Evolutionary conservation across 2,113 vertebrate species (phyloP).

Genomic region (Canis aureus): DNA sequence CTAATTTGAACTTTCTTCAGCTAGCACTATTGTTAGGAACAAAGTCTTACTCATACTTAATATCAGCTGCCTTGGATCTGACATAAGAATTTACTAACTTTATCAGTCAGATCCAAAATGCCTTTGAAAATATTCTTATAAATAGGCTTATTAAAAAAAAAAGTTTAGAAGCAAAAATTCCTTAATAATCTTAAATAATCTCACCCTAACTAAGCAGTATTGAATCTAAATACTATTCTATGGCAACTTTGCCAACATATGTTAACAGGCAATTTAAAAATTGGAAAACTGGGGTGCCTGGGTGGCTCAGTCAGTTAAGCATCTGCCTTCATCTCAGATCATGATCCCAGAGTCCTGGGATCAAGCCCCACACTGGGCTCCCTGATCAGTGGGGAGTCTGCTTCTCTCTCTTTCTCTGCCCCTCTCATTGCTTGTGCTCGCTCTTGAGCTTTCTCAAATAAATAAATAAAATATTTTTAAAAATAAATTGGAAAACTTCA

Average conservation of each 20-base stretch:
- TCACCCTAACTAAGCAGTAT: neutral
- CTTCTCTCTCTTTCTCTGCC: too few species aligned
- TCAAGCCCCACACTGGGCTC: too few species aligned
- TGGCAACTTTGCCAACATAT: neutral
- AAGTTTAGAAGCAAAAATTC: conserved; percentile 8
- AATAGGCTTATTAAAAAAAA: neutral
- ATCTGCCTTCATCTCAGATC: too few species aligned
- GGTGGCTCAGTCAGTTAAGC: too few species aligned
- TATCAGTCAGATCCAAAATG: conserved; percentile 16
- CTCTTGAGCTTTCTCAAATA: too few species aligned
- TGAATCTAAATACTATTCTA: conserved; percentile 14
- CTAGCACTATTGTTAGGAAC: neutral
- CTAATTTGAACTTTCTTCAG: conserved; percentile 8
- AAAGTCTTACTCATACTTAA: neutral
- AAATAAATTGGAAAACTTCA: neutral
- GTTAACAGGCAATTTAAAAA: conserved; percentile 1
- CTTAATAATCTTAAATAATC: conserved; percentile 19
- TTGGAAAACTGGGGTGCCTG: neutral
- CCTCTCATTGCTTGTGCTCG: too few species aligned
- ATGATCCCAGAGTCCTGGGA: too few species aligned
- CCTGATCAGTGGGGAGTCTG: too few species aligned
- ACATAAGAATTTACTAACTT: conserved; percentile 26
- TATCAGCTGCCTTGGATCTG: neutral
- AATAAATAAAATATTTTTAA: too few species aligned
- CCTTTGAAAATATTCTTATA: neutral